Percentiles rank a stretch among this genome's conserved stretches.
Evolutionary conservation across 2,888 invertebrate species (phyloP).

Genomic region (Gnatocerus cornutus): DNA sequence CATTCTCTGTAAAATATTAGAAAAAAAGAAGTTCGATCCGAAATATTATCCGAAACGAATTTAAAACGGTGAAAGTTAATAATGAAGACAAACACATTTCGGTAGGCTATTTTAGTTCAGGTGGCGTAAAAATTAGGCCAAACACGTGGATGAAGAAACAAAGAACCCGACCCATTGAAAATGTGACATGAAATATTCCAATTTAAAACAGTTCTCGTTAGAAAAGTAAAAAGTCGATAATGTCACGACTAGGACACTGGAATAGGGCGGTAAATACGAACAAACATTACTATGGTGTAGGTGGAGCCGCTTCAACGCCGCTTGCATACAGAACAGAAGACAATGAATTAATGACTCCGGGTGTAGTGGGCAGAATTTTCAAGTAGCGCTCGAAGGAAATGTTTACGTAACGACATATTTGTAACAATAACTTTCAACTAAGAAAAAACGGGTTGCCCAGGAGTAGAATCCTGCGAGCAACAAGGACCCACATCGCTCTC

Average conservation of each 20-base stretch:
- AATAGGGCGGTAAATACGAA: constrained; percentile 28
- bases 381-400: constrained; percentile 26
- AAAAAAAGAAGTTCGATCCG: too few relatives aligned
- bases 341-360: constrained; percentile 35
- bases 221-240: not conserved
- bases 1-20: not conserved
- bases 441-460: constrained; percentile 17
- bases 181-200: constrained; percentile 1
- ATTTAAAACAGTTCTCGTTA: not conserved
- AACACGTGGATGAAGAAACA: constrained; percentile 51
- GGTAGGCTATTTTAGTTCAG: constrained; percentile 49
- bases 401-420: constrained; percentile 16
- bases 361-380: constrained; percentile 31
- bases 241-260: constrained; percentile 16
- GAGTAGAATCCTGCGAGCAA: constrained; percentile 36
- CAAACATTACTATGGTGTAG: constrained; percentile 28
- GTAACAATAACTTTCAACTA: constrained; percentile 3
- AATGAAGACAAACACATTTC: constrained; percentile 43
- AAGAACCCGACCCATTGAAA: constrained; percentile 10
- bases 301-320: constrained; percentile 30
- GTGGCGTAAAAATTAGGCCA: constrained; percentile 55
- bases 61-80: constrained; percentile 46
- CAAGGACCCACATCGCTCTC: constrained; percentile 41
- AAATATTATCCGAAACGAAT: constrained; percentile 6
- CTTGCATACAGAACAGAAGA: constrained; percentile 31